phyloP scores from a whole-genome alignment of 2,797 vertebrate species.

The Sebastes itinus region DNA sequence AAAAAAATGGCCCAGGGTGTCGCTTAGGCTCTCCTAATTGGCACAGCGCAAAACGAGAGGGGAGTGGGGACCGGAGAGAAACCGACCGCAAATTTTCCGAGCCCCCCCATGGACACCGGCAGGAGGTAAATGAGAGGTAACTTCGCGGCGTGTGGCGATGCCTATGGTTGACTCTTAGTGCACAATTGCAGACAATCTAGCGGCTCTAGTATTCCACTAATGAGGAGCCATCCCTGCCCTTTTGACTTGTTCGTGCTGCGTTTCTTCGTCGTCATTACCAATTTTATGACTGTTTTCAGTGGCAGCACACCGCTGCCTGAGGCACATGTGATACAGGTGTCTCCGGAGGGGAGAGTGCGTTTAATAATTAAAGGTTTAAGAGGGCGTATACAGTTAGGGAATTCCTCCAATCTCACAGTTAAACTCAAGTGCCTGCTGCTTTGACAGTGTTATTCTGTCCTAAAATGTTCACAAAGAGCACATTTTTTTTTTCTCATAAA shows the following conservation, averaged over 20 bases:
- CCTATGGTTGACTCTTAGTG: constrained; percentile 49
- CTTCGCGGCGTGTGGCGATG: constrained; percentile 26
- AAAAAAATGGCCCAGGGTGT: constrained; percentile 67
- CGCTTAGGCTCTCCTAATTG: constrained; percentile 74
- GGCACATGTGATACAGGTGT: constrained; percentile 39
- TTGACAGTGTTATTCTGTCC: constrained; percentile 3
- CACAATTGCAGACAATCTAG: constrained; percentile 34
- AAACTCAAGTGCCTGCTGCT: constrained; percentile 11
- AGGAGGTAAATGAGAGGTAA: constrained; percentile 74
- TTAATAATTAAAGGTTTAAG: constrained; percentile 56
- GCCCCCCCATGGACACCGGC: constrained; percentile 52
- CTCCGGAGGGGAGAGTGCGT: constrained; percentile 25
- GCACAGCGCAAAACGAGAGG: constrained; percentile 48
- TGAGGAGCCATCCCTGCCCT: constrained; percentile 62
- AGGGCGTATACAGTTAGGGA: constrained; percentile 1
- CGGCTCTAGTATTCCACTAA: constrained; percentile 60
- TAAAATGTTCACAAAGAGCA: background rate
- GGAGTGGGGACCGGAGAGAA: constrained; percentile 42
- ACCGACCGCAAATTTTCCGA: constrained; percentile 41
- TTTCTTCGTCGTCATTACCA: constrained; percentile 41
- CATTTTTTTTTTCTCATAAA: background rate
- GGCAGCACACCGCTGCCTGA: constrained; percentile 13
- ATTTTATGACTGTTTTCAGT: constrained; percentile 48
- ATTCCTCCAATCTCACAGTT: constrained; percentile 14
- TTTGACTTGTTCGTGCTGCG: constrained; percentile 50